Conservation (phyloP, 2,113 vertebrate species). For the Azemiops feae region DNA sequence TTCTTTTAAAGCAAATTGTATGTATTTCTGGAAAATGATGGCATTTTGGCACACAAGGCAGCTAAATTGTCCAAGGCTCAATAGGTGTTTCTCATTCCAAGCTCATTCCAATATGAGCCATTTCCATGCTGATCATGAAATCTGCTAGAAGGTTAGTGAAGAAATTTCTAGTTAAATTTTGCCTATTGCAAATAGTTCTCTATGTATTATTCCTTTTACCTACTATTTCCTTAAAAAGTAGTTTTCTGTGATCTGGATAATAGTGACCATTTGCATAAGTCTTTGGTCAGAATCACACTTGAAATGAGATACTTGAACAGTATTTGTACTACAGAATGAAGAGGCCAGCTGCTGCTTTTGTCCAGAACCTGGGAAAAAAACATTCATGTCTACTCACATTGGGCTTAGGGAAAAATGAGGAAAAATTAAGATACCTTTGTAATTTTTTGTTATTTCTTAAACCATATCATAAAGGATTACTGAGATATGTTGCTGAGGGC, state of each 20-base stretch:
- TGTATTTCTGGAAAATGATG: constrained; percentile 53
- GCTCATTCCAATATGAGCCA: constrained; percentile 46
- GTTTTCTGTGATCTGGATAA: constrained; percentile 34
- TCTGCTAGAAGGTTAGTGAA: constrained; percentile 39
- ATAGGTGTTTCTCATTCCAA: constrained; percentile 13
- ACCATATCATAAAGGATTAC: background rate
- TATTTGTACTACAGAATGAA: constrained; percentile 19
- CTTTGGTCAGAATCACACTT: constrained; percentile 7
- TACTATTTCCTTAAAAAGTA: background rate
- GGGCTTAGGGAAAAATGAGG: background rate
- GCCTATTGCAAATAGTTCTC: constrained; percentile 19
- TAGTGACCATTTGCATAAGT: constrained; percentile 33
- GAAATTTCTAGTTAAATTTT: constrained; percentile 41
- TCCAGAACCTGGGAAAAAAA: background rate
- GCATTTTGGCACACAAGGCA: constrained; percentile 45
- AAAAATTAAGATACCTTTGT: background rate
- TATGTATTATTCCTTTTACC: constrained; percentile 42
- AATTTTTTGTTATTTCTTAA: background rate
- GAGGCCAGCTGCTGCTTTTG: background rate
- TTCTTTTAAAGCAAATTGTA: constrained; percentile 55
- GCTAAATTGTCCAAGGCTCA: constrained; percentile 46
- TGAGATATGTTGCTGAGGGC: background rate
- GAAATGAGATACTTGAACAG: background rate
- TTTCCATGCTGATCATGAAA: constrained; percentile 55
- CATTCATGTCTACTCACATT: background rate